Base-by-base conservation (phyloP, 2,797 vertebrate species). In the Siniperca undulata region DNA sequence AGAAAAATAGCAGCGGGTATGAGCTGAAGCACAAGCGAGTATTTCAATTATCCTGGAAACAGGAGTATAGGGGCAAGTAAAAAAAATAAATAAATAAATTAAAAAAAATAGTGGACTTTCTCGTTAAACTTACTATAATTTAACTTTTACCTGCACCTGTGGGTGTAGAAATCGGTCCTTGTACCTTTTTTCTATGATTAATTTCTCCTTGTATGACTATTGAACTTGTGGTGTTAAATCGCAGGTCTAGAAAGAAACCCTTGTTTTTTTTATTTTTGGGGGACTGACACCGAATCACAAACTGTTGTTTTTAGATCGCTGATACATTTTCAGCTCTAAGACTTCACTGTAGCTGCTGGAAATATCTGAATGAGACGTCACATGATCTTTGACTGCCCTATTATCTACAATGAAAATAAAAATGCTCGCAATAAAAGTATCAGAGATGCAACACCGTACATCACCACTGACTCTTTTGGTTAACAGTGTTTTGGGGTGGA, bases 281-380 rank as follows among this genome's bases (percentile, higher is more conserved):
- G 4, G 11, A 34, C 12, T 30, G 44, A 67, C 44, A 34, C 64
- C 4, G 20, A 48, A 67, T 50, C 11, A 9, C 11, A 72, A 55
- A 12, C 40, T 36, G 36, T 7, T 9, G 11, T 42, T 59, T 50
- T 30, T 30, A 30, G 30, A 30, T 30, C 30, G 30, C 20, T 30
- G 44, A 52, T 34, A 53, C 7, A 34, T 80, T 61, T 40, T 48
- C 2, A 50, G 10, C 19, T 7, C 7, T 12, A 19, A 48, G n/a
- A 60, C 44, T 52, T n/a, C 17, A 24, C n/a, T 19, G 70, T 22
- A 66, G 53, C 77, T 52, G 53, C 53, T 59, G 67, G 59, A 76
- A 42, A 73, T 30, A 55, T 68, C 16, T 11, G 55, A 22, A 48
- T 11, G 7, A 17, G 12, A 46, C 20, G 13, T 44, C n/a, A 52